Base-by-base conservation (phyloP, 1,140 invertebrate genomes). In the Euura lappo region DNA sequence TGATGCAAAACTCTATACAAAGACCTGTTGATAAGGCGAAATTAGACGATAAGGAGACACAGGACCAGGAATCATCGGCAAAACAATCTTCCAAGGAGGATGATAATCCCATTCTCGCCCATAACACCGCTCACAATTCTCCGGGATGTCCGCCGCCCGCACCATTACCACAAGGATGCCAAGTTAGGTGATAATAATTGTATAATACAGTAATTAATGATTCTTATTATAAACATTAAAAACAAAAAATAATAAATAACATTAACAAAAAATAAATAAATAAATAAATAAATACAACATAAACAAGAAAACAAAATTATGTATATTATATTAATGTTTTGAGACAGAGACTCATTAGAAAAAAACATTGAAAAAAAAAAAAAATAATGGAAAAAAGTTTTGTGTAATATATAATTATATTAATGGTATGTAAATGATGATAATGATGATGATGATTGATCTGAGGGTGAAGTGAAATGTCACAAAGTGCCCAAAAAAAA, bases 121-220 rank as follows among this genome's bases (percentile, higher is more conserved):
- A 79, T 71, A 73, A 80, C 68, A 79, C 79, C 28, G 74, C 80
- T 60, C 81, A 84, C 71, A 80, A 78, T 72, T 82, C 85, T 68
- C 73, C 84, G 67, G 78, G 80, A 68, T 86, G 86, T 79, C 84
- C 87, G 77, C 84, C 87, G 77, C 85, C 93, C 77, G 86, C 92
- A 77, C 87, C 92, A 81, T 89, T 92, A 79, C 93, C 91, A 83
- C 93, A 94, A 90, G 93, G 93, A 88, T 94, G 93, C 89, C 93
- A 94, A 90, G 93, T 94, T 91, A 95, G 94, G 91, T 95, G 93
- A 95, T 94, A 93, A 90, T 90, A 89, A 88, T 87, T 88, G 84
- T 85, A 85, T 86, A 86, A 86, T 87, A 83, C 77, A 80, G 81
- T 80, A 80, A 76, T 80, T 80, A 78, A 80, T 76, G 81, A 75